Conservation (phyloP, 2,113 vertebrate genomes). For the Mystacornis crossleyi region DNA sequence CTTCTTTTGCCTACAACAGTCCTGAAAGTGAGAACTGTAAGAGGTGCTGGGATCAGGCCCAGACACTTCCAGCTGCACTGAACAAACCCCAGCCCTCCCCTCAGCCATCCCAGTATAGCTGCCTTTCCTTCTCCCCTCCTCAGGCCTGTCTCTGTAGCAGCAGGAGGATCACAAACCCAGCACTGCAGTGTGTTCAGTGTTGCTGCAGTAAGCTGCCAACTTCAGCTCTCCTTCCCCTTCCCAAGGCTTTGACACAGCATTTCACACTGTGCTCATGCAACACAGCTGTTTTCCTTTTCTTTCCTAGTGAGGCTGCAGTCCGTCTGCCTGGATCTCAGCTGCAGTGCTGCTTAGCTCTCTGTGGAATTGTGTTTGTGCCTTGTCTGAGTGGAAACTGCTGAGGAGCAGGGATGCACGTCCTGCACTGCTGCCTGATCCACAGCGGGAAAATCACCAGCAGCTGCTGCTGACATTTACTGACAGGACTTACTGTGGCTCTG, state of each 20-base stretch:
- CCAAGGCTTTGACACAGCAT: background rate
- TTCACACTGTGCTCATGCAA: background rate
- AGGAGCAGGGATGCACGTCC: background rate
- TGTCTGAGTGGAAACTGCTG: rapidly evolving
- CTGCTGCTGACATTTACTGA: background rate
- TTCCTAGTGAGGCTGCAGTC: background rate
- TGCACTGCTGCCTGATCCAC: background rate
- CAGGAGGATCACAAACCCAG: background rate
- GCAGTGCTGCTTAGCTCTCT: background rate
- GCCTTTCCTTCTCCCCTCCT: background rate
- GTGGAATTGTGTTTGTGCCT: rapidly evolving
- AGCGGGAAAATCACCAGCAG: background rate
- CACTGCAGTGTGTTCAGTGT: background rate
- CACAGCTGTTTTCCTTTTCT: background rate
- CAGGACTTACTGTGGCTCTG: background rate
- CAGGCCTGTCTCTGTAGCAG: background rate
- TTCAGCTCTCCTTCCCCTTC: background rate
- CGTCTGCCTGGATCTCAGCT: rapidly evolving
- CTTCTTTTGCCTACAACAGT: background rate
- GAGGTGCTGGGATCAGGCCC: background rate
- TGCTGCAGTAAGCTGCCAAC: background rate
- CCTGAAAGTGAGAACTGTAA: background rate
- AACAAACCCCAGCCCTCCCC: background rate
- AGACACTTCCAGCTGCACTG: background rate
- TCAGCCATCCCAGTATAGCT: rapidly evolving